Conservation (phyloP, 2,888 invertebrate genomes). For the Acholoe squamosa region DNA sequence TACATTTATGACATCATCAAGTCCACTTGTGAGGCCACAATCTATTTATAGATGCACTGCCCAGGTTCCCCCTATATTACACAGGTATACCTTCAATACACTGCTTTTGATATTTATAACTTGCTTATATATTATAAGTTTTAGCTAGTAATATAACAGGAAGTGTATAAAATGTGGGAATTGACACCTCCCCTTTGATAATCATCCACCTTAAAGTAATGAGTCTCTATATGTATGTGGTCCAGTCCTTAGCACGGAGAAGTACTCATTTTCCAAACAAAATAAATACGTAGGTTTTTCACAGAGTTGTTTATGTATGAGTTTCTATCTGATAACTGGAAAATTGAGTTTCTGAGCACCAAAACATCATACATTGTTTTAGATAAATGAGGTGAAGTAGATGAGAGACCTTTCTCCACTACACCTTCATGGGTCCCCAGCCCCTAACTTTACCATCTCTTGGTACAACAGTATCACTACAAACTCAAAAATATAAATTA, state of each 20-base stretch:
- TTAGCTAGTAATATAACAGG: not conserved
- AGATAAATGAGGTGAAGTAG: constrained; percentile 37
- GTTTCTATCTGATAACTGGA: not conserved
- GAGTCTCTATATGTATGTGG: not conserved
- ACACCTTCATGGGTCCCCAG: not conserved
- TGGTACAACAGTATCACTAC: constrained; percentile 44
- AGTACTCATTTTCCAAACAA: constrained; percentile 6
- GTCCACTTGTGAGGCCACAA: not conserved
- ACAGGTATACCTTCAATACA: not conserved
- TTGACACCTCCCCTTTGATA: not conserved
- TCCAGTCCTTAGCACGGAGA: not conserved
- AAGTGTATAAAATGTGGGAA: not conserved
- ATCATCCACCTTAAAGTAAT: not conserved
- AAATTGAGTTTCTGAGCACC: constrained; percentile 42
- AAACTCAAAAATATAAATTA: constrained; percentile 47
- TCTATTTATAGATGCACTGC: constrained; percentile 1
- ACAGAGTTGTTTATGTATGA: not conserved
- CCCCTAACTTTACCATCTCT: not conserved
- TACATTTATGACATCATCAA: not conserved
- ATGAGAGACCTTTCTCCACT: not conserved
- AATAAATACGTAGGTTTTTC: constrained; percentile 2
- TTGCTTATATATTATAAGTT: not conserved
- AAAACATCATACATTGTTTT: not conserved
- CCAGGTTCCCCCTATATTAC: constrained; percentile 33
- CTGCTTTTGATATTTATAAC: not conserved